These are phyloP conservation scores for Melanotaenia boesemani DNA, from an alignment of 2,797 vertebrate species.

Conservation along the genomic window DNA sequence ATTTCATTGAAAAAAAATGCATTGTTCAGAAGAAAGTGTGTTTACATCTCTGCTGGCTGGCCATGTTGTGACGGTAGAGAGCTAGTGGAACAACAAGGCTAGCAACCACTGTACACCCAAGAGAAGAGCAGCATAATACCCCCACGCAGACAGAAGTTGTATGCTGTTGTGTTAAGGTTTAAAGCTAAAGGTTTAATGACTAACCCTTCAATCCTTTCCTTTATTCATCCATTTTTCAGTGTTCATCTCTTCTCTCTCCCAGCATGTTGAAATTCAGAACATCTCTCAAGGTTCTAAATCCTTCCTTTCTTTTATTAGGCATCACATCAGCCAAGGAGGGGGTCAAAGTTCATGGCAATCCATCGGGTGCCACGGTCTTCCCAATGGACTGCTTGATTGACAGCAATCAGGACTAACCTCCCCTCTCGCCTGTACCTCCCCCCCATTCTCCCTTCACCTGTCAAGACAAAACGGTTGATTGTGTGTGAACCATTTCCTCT, in stretches of 20 bases:
- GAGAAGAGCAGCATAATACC: too few species aligned
- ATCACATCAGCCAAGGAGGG: conserved; percentile 65
- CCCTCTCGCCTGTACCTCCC: neutral
- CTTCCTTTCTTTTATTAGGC: conserved; percentile 84
- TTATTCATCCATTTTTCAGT: neutral
- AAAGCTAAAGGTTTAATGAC: too few species aligned
- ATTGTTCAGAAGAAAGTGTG: too few species aligned
- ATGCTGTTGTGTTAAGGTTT: too few species aligned
- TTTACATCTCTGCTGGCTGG: too few species aligned
- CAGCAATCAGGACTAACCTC: conserved; percentile 92
- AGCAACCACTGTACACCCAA: too few species aligned
- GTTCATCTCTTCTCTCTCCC: neutral
- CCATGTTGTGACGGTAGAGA: too few species aligned
- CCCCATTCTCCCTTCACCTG: conserved; percentile 39
- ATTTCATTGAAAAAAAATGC: too few species aligned
- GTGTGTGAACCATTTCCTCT: conserved; percentile 86
- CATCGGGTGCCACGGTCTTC: conserved; percentile 90
- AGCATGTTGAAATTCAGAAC: conserved; percentile 94
- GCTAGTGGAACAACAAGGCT: too few species aligned
- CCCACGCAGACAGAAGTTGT: too few species aligned
- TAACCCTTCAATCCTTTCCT: too few species aligned
- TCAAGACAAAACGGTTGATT: conserved; percentile 57
- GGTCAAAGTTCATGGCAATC: conserved; percentile 92
- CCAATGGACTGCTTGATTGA: conserved; percentile 94
- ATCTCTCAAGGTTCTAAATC: conserved; percentile 97